Evolutionary conservation across 2,888 invertebrate species (phyloP).

Genomic region (Melinopterus prodromus): DNA sequence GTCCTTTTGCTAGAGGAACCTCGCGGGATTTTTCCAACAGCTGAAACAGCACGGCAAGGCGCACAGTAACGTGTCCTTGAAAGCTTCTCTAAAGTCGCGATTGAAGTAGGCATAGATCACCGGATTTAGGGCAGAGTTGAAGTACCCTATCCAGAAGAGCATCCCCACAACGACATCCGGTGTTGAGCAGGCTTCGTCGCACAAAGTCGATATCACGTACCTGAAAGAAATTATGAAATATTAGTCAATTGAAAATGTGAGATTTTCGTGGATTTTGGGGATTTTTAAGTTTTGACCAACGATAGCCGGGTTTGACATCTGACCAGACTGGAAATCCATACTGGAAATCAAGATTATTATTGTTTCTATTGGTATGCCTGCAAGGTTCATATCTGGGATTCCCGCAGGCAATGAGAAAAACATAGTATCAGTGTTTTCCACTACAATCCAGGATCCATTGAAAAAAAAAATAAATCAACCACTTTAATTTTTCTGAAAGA

Average conservation of each 20-base stretch:
- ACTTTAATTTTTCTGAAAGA: no score
- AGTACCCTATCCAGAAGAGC: slow-evolving; percentile 95
- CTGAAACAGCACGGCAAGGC: slow-evolving; percentile 84
- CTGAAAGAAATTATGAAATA: slow-evolving; percentile 60
- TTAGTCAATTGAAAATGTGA: background rate
- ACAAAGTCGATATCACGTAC: slow-evolving; percentile 85
- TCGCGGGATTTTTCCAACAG: slow-evolving; percentile 75
- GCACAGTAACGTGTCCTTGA: slow-evolving; percentile 88
- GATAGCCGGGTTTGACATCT: no score
- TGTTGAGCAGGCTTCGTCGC: slow-evolving; percentile 71
- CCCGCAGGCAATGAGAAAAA: no score
- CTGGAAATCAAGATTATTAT: no score
- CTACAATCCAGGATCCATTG: no score
- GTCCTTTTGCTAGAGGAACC: slow-evolving; percentile 60
- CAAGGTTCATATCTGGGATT: no score
- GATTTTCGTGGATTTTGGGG: no score
- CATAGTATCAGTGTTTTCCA: no score
- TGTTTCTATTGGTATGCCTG: no score
- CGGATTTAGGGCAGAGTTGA: slow-evolving; percentile 94
- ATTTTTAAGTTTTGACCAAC: no score
- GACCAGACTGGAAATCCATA: no score
- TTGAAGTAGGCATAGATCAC: slow-evolving; percentile 96
- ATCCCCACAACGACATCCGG: slow-evolving; percentile 74
- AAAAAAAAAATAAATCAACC: no score
- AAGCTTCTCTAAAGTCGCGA: slow-evolving; percentile 95